Evolutionary conservation across 1,140 invertebrate genomes (phyloP).

Genomic region (Dreissena polymorpha): DNA sequence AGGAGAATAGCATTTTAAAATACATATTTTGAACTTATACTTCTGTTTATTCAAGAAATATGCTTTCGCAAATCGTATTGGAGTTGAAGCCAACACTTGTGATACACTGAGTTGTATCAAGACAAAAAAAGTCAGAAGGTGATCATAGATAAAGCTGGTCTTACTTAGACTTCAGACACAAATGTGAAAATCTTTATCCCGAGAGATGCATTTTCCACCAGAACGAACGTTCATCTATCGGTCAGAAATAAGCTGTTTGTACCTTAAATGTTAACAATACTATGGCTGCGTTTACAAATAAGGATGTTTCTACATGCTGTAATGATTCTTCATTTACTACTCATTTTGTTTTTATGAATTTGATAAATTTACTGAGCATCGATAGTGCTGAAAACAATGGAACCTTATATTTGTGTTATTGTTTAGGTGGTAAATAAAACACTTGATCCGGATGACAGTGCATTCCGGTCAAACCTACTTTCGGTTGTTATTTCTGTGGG

Average conservation of each 20-base stretch:
- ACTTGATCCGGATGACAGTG: no score
- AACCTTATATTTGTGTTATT: no score
- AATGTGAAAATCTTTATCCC: slow-evolving; percentile 25
- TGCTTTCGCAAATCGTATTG: neutral
- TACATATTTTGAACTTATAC: neutral
- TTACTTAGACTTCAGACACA: slow-evolving; percentile 12
- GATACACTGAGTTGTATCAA: neutral
- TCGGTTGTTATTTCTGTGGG: no score
- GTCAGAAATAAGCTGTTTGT: neutral
- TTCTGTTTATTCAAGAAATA: neutral
- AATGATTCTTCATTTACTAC: no score
- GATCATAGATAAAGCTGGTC: slow-evolving; percentile 17
- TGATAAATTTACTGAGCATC: no score
- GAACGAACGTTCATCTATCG: slow-evolving; percentile 14
- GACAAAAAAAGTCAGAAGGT: slow-evolving; percentile 31
- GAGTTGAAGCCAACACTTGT: slow-evolving; percentile 29
- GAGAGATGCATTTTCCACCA: slow-evolving; percentile 13
- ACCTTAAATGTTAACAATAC: no score
- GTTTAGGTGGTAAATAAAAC: no score
- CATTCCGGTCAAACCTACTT: no score
- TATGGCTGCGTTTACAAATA: no score
- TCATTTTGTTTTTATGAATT: no score
- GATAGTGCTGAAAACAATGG: no score
- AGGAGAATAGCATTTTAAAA: neutral
- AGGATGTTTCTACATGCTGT: no score